These are phyloP conservation scores for Hippopotamyrus pictus DNA, from an alignment of 2,797 vertebrate species.

Conservation along the genomic window DNA sequence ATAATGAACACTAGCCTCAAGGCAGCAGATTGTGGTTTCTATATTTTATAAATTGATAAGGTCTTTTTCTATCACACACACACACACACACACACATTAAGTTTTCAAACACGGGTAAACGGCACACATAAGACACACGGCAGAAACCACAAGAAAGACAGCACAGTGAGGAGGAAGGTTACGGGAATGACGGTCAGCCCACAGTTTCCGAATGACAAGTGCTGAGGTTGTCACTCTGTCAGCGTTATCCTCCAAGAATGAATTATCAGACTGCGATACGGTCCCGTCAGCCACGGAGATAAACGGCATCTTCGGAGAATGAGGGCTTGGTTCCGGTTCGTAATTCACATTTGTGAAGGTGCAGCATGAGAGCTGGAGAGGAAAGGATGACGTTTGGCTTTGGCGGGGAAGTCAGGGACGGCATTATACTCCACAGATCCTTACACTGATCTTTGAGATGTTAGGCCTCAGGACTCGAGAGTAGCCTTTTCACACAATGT, in stretches of 20 bases:
- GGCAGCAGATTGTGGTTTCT: slow-evolving; percentile 64
- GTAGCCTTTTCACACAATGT: neutral
- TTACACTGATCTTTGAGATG: neutral
- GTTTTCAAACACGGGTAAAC: slow-evolving; percentile 26
- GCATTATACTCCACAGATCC: neutral
- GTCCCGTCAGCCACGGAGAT: neutral
- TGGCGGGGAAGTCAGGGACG: neutral
- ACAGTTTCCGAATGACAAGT: neutral
- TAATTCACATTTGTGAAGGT: neutral
- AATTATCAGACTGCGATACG: neutral
- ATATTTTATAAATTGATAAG: slow-evolving; percentile 60
- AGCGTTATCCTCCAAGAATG: neutral
- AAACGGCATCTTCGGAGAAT: neutral
- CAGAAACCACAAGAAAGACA: neutral
- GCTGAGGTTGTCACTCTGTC: neutral
- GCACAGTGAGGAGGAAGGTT: neutral
- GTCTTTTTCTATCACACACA: slow-evolving; percentile 13
- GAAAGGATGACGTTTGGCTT: neutral
- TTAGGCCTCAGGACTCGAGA: neutral
- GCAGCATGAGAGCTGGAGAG: neutral
- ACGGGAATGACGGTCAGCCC: neutral
- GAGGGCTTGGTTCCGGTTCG: neutral
- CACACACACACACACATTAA: slow-evolving; percentile 7
- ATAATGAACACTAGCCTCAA: slow-evolving; percentile 58
- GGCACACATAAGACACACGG: neutral